Percentiles rank a stretch among this genome's conserved stretches.
Evolutionary conservation across 2,797 vertebrate species (phyloP).

Genomic region (Aldrovandia affinis): DNA sequence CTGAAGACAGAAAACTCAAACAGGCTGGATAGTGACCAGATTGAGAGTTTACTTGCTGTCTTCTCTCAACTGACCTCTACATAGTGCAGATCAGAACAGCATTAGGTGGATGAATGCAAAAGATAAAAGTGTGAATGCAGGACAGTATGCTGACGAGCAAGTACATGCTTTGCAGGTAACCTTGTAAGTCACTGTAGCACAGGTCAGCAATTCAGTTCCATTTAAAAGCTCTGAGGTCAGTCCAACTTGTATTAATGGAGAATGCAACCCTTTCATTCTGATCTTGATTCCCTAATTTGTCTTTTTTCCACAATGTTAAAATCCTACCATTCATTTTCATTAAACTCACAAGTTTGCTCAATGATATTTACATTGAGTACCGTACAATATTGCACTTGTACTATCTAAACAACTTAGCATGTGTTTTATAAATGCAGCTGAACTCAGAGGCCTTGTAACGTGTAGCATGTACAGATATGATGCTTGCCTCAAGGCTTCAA

Average conservation of each 20-base stretch:
- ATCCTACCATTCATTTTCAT: neutral
- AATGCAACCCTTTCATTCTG: slow-evolving; percentile 13
- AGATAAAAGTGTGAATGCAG: neutral
- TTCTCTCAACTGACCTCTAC: neutral
- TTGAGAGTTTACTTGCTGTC: too few species aligned
- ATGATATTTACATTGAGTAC: neutral
- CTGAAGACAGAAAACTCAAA: neutral
- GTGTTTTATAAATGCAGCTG: too few species aligned
- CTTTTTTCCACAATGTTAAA: too few species aligned
- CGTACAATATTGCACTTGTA: neutral
- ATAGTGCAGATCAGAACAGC: neutral
- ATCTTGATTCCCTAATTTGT: slow-evolving; percentile 2
- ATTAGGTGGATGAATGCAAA: neutral
- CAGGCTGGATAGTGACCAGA: neutral
- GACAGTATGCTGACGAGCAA: neutral
- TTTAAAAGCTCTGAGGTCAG: slow-evolving; percentile 6
- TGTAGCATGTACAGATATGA: neutral
- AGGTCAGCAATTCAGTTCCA: slow-evolving; percentile 1
- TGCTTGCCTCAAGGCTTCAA: neutral
- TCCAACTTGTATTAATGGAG: slow-evolving; percentile 3
- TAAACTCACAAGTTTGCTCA: neutral
- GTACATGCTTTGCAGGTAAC: neutral
- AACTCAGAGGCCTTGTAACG: neutral
- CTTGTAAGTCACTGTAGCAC: neutral
- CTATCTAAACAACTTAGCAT: too few species aligned